Percentiles rank a stretch among this genome's conserved stretches.
Evolutionary conservation across 2,113 vertebrate genomes (phyloP).

Genomic region (Trochalopteron elliotii): DNA sequence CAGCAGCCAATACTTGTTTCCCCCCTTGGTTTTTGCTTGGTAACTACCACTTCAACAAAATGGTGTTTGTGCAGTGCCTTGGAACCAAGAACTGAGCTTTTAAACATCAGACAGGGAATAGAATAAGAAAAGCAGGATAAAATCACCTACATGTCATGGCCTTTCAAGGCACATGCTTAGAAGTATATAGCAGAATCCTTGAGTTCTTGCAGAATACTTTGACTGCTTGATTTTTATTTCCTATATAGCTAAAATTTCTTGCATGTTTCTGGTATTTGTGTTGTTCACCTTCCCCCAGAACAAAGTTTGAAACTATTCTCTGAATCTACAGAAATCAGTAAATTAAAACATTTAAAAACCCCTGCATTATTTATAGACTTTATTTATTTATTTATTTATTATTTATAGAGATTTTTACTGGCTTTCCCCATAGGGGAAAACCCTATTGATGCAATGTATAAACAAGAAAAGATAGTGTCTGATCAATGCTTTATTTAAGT

Average conservation of each 20-base stretch:
- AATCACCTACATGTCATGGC: background rate
- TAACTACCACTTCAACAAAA: constrained; percentile 38
- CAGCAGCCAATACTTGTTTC: background rate
- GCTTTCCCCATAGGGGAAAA: background rate
- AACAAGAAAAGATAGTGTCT: background rate
- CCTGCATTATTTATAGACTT: background rate
- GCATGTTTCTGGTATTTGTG: background rate
- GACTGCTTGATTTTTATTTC: background rate
- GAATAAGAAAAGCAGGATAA: background rate
- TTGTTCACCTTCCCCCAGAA: background rate
- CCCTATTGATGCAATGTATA: background rate
- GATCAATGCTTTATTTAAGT: background rate
- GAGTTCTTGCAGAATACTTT: background rate
- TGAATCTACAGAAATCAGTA: background rate
- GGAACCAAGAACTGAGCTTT: background rate
- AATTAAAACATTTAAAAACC: background rate
- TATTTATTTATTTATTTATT: too few species aligned
- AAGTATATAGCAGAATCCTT: background rate
- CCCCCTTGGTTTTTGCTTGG: background rate
- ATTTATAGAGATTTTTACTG: background rate
- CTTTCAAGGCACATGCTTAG: background rate
- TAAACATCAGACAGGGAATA: background rate
- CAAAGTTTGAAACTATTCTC: background rate
- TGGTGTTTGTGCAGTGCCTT: background rate
- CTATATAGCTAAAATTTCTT: background rate